Evolutionary conservation across 2,113 vertebrate species (phyloP).

Genomic region (Probosciger aterrimus): DNA sequence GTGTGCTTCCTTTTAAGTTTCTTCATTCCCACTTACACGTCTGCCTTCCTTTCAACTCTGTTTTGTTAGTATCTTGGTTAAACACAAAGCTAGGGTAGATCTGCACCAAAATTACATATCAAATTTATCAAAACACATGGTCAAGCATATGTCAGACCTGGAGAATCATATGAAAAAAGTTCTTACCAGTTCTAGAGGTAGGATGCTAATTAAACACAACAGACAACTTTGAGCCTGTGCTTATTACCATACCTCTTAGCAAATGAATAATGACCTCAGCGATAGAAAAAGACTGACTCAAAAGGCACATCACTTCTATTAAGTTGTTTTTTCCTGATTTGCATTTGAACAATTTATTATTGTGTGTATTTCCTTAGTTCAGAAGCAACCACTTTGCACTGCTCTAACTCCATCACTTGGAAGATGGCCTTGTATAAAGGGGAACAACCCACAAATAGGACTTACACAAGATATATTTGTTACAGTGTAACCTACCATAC

Average conservation of each 20-base stretch:
- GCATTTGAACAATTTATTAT: neutral
- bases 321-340: neutral
- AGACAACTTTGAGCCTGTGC: neutral
- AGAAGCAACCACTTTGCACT: neutral
- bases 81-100: neutral
- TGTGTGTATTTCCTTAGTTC: neutral
- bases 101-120: neutral
- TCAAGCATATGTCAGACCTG: neutral
- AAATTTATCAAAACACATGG: neutral
- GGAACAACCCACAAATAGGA: neutral
- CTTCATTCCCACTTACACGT: neutral
- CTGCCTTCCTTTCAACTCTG: neutral
- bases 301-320: neutral
- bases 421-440: no score
- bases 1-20: constrained; percentile 58
- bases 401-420: neutral
- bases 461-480: neutral
- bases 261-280: neutral
- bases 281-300: neutral
- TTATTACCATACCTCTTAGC: neutral
- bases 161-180: neutral
- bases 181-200: neutral
- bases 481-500: neutral
- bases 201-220: neutral
- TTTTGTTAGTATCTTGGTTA: neutral